Conservation (phyloP, 2,888 invertebrate genomes). For the Blastobasis adustella region DNA sequence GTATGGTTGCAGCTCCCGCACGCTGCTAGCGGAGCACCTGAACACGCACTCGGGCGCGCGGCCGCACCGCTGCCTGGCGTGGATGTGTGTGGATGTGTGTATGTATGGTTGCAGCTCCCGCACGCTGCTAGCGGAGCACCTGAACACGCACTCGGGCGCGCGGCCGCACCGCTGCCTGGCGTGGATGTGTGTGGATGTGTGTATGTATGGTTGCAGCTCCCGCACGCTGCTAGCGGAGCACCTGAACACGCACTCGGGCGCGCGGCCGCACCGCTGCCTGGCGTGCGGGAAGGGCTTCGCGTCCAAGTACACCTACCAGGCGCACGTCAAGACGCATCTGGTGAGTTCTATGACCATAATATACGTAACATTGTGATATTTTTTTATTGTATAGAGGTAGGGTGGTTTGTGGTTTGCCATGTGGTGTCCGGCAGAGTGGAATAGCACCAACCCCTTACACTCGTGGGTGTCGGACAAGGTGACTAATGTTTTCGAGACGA, state of each 20-base stretch:
- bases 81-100: conserved; percentile 29
- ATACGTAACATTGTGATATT: too few species aligned
- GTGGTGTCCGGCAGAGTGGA: too few species aligned
- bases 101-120: conserved; percentile 65
- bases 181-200: conserved; percentile 30
- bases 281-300: conserved; percentile 84
- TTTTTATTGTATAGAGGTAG: too few species aligned
- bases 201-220: conserved; percentile 55
- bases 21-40: conserved; percentile 81
- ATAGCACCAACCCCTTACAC: too few species aligned
- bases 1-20: conserved; percentile 70
- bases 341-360: conserved; percentile 29
- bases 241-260: conserved; percentile 80
- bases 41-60: conserved; percentile 81
- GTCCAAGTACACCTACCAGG: conserved; percentile 84
- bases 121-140: conserved; percentile 82
- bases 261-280: conserved; percentile 78
- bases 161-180: conserved; percentile 78
- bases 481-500: too few species aligned
- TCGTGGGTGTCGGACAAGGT: too few species aligned
- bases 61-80: conserved; percentile 79
- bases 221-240: conserved; percentile 82
- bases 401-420: too few species aligned
- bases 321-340: conserved; percentile 84
- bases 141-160: conserved; percentile 80